Conservation (phyloP, 1,140 invertebrate genomes). For the Drosophila kanapiae region DNA sequence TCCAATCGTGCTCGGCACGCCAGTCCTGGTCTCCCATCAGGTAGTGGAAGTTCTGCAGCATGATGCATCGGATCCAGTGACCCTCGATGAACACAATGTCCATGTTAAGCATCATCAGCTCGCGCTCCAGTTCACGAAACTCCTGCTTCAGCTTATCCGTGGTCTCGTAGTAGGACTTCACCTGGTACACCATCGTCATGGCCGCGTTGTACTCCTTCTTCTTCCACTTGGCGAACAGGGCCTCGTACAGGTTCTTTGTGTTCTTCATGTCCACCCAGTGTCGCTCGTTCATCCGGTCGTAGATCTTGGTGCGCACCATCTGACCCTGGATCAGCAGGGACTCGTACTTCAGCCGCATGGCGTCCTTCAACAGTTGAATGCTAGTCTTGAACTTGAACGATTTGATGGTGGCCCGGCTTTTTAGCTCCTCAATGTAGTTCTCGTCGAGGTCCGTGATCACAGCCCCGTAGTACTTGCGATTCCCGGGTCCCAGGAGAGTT, state of each 20-base stretch:
- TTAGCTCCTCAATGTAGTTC: conserved; percentile 76
- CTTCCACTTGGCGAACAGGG: conserved; percentile 77
- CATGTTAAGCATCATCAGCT: conserved; percentile 78
- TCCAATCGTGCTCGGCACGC: conserved; percentile 79
- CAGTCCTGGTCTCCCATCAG: conserved; percentile 78
- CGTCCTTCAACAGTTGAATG: conserved; percentile 64
- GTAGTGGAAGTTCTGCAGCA: conserved; percentile 84
- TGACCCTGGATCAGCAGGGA: conserved; percentile 77
- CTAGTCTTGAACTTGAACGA: conserved; percentile 74
- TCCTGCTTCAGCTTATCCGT: conserved; percentile 70
- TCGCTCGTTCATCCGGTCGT: conserved; percentile 75
- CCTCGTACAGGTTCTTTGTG: conserved; percentile 68
- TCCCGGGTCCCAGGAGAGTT: conserved; percentile 55
- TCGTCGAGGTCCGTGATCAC: conserved; percentile 83
- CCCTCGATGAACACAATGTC: conserved; percentile 82
- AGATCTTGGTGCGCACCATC: conserved; percentile 79
- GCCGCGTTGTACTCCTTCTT: conserved; percentile 80
- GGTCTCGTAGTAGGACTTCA: conserved; percentile 76
- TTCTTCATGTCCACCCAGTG: conserved; percentile 76
- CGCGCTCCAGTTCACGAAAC: conserved; percentile 65
- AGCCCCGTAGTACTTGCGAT: conserved; percentile 49
- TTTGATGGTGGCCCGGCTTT: conserved; percentile 71
- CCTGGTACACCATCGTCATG: conserved; percentile 74
- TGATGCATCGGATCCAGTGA: conserved; percentile 77
- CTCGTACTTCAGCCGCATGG: conserved; percentile 78